These are phyloP conservation scores for Oeneis ivallda DNA, from an alignment of 2,888 invertebrate genomes.

Conservation along the genomic window DNA sequence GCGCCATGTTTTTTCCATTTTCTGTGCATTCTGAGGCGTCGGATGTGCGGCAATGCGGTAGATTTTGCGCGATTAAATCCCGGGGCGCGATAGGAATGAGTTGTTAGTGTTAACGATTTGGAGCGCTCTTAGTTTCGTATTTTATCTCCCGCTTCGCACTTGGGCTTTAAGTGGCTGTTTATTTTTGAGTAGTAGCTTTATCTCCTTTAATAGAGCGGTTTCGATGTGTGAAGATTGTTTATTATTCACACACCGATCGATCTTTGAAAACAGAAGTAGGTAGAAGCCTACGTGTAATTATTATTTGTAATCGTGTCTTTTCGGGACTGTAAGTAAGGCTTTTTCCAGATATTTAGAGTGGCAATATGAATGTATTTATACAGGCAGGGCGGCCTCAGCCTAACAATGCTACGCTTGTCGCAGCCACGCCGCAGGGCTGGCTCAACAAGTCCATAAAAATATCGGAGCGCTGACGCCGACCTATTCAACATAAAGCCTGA, in stretches of 20 bases:
- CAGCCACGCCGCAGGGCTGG: conserved; percentile 64
- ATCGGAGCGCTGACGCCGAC: conserved; percentile 11
- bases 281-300: not conserved
- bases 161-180: conserved; percentile 25
- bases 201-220: conserved; percentile 53
- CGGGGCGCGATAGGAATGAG: conserved; percentile 74
- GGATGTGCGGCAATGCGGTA: conserved; percentile 67
- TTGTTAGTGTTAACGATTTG: conserved; percentile 75
- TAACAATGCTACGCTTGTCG: conserved; percentile 81
- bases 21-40: conserved; percentile 75
- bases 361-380: conserved; percentile 82
- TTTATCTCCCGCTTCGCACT: conserved; percentile 28
- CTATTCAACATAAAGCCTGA: conserved; percentile 23
- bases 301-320: conserved; percentile 16
- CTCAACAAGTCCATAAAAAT: conserved; percentile 42
- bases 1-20: conserved; percentile 82
- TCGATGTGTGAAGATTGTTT: conserved; percentile 40
- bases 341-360: conserved; percentile 71
- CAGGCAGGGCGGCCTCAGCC: conserved; percentile 74
- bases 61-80: conserved; percentile 75
- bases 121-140: conserved; percentile 46
- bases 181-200: conserved; percentile 29
- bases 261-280: not conserved
- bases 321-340: conserved; percentile 18
- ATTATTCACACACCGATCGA: conserved; percentile 22